Conservation (phyloP, 2,888 invertebrate genomes). For the Disparrhopalites patrizii region DNA sequence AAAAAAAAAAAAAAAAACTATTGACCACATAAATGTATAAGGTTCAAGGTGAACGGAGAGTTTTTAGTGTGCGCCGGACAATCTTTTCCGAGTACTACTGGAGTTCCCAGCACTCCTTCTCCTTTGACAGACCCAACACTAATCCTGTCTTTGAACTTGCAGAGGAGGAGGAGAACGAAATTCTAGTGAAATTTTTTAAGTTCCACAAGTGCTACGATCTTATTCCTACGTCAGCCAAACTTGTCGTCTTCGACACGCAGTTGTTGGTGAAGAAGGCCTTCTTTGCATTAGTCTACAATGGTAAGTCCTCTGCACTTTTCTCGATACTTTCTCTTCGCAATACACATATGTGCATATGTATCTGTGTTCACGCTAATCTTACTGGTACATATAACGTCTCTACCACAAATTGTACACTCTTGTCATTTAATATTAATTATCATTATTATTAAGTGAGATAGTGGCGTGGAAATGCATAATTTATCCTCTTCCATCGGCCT, state of each 20-base stretch:
- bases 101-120: slow-evolving; percentile 4
- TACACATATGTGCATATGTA: background rate
- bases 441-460: no score
- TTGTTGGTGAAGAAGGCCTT: slow-evolving; percentile 97
- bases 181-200: slow-evolving; percentile 98
- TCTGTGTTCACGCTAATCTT: no score
- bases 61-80: slow-evolving; percentile 31
- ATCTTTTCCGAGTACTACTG: slow-evolving; percentile 20
- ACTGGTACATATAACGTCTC: no score
- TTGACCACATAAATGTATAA: slow-evolving; percentile 15
- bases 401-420: no score
- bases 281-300: slow-evolving; percentile 98
- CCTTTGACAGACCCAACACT: slow-evolving; percentile 20
- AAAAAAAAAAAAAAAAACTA: no score
- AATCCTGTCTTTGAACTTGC: slow-evolving; percentile 55
- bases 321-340: no score
- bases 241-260: slow-evolving; percentile 99
- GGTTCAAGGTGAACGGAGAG: slow-evolving; percentile 20
- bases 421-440: no score
- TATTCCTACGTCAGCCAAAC: slow-evolving; percentile 97
- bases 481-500: no score
- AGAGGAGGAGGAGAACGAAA: slow-evolving; percentile 96
- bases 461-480: no score
- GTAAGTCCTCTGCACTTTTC: slow-evolving; percentile 56
- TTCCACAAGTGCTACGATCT: slow-evolving; percentile 99